Evolutionary conservation across 1,140 invertebrate species (phyloP), one percentile per base, ranked within the genome.

Genomic region (Hestina assimilis): DNA sequence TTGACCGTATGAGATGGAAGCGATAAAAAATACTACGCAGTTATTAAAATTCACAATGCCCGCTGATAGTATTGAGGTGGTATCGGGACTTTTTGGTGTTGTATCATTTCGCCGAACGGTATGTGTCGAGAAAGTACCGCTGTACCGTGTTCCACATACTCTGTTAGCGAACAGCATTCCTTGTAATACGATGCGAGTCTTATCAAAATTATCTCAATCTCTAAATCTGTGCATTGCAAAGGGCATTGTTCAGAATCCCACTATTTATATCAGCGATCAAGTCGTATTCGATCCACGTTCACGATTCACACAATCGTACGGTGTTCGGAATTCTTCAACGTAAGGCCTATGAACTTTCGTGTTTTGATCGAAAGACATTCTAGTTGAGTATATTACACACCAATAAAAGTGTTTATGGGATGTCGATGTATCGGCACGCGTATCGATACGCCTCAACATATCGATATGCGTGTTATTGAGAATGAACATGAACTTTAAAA

Each of bases 241-340:
- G 48, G 51, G 58, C 58, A 54, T 60, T 59, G 57, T 59, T 47
- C 50, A 59, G 41, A 53, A 52, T 46, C 68, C 72, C 72, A 71
- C 68, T 69, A 69, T 75, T 81, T 80, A 70, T 81, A 77, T 79
- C 79, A 53, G 64, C 70, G 59, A 77, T 70, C 67, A 53, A 73
- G 72, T 66, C 52, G 63, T 71, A 87, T 87, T 84, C 81, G 69
- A 75, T 79, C 52, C 84, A 84, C 84, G 84, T 84, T 68, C 72
- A 59, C 71, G 68, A 83, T 85, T 85, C 81, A 80, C 79, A 83
- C 82, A 83, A 83, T 68, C 69, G 63, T 76, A 79, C 75, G 66
- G 72, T 75, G 62, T 68, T 79, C 74, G 69, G 69, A 78, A 83
- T 87, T 79, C 80, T 66, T 67, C 59, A 35, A 59, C 55, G 61